Percentiles rank a stretch among this genome's conserved stretches.
Evolutionary conservation across 2,888 invertebrate species (phyloP).

Genomic region (Torymus auratus): DNA sequence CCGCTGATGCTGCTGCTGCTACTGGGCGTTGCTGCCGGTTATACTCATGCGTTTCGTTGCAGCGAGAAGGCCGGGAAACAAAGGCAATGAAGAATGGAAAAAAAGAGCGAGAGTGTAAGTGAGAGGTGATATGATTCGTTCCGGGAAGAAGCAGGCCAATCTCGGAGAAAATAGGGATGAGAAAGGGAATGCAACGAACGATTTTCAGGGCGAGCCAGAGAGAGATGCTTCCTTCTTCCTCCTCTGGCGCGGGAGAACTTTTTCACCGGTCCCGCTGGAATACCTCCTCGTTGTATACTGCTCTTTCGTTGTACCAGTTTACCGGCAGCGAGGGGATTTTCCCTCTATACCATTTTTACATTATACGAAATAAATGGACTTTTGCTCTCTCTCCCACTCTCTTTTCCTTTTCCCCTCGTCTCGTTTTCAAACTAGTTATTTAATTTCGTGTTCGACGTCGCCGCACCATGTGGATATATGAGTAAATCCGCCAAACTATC

Average conservation of each 20-base stretch:
- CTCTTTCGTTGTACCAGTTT: background rate
- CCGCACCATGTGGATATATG: background rate
- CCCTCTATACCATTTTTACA: background rate
- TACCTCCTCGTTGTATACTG: background rate
- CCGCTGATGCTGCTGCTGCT: background rate
- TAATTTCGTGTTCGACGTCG: conserved; percentile 7
- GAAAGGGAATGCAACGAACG: conserved; percentile 31
- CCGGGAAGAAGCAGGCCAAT: conserved; percentile 16
- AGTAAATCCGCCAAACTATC: too few species aligned
- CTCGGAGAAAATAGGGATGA: conserved; percentile 31
- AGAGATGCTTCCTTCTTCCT: background rate
- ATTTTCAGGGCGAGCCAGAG: conserved; percentile 25
- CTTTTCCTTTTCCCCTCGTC: too few species aligned
- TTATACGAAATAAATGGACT: conserved; percentile 23
- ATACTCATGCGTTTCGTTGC: too few species aligned
- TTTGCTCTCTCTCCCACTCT: background rate
- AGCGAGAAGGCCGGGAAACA: background rate
- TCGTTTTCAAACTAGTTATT: background rate
- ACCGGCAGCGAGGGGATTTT: background rate
- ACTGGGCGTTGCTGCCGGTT: background rate
- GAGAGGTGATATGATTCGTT: conserved; percentile 24
- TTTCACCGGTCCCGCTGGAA: conserved; percentile 9
- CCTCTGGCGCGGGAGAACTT: background rate
- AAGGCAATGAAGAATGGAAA: background rate
- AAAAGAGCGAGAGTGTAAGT: background rate